Conservation (phyloP, 2,888 invertebrate genomes). For the Microplitis deprimator region DNA sequence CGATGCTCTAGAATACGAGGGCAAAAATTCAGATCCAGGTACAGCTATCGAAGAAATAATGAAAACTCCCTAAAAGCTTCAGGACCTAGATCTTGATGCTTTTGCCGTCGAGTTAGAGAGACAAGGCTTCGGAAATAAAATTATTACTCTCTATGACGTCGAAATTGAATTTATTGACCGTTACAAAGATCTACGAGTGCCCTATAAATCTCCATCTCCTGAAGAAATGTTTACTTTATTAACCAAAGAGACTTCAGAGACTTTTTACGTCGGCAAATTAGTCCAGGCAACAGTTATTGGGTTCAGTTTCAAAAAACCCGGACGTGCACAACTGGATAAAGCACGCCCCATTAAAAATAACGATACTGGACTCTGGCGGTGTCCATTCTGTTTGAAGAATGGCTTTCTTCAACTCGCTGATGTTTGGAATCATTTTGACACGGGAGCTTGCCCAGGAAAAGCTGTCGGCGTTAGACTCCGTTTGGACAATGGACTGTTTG, state of each 20-base stretch:
- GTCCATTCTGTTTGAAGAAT: constrained; percentile 96
- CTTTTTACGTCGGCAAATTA: constrained; percentile 91
- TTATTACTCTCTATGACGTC: constrained; percentile 97
- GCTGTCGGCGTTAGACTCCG: constrained; percentile 92
- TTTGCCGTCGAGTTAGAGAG: constrained; percentile 97
- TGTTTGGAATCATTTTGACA: constrained; percentile 99
- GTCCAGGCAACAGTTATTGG: constrained; percentile 86
- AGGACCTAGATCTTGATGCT: constrained; percentile 97
- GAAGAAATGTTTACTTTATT: constrained; percentile 95
- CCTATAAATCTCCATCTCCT: constrained; percentile 84
- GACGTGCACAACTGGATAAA: constrained; percentile 93
- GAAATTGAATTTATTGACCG: constrained; percentile 94
- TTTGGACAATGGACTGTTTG: constrained; percentile 92
- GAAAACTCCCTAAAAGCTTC: constrained; percentile 92
- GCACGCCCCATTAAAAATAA: constrained; percentile 96
- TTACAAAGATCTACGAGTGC: constrained; percentile 89
- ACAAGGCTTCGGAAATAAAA: constrained; percentile 89
- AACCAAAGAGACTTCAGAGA: constrained; percentile 95
- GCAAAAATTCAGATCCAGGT: constrained; percentile 96
- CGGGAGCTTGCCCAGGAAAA: constrained; percentile 94
- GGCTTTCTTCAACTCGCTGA: constrained; percentile 96
- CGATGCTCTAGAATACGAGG: constrained; percentile 98
- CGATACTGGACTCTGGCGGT: constrained; percentile 96
- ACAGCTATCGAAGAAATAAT: constrained; percentile 98
- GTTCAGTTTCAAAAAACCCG: constrained; percentile 89